phyloP scores from a whole-genome alignment of 2,113 vertebrate species.

The Setophaga coronata region DNA sequence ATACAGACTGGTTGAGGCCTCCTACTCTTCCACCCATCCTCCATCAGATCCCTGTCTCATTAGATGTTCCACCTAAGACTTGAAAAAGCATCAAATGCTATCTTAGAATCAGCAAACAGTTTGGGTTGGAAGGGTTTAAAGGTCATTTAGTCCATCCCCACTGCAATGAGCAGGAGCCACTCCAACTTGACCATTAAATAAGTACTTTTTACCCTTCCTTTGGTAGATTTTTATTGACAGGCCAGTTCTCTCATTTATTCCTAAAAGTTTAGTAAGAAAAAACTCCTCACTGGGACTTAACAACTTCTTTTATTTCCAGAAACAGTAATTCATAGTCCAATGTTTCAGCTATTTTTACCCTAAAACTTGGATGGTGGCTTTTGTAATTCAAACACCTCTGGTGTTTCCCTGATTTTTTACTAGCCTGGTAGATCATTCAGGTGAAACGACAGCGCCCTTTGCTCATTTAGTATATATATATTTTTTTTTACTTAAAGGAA shows the following conservation, averaged over 20 bases:
- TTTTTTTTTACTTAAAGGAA: background rate
- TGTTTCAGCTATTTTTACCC: background rate
- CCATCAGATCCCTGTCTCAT: background rate
- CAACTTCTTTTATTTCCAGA: conserved; percentile 26
- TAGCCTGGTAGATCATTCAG: background rate
- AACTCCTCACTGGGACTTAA: background rate
- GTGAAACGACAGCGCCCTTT: background rate
- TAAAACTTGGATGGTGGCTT: background rate
- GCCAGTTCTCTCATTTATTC: background rate
- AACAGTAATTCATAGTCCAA: background rate
- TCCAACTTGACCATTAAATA: background rate
- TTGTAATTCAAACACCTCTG: background rate
- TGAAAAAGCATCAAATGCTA: background rate
- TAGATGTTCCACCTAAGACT: background rate
- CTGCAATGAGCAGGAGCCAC: background rate
- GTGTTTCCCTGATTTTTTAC: background rate
- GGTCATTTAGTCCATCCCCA: background rate
- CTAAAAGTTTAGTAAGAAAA: conserved; percentile 35
- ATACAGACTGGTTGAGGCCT: background rate
- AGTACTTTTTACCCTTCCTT: background rate
- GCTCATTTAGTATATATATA: background rate
- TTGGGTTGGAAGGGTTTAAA: background rate
- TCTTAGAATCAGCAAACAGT: background rate
- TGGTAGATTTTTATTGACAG: background rate
- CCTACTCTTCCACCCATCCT: background rate